phyloP scores from a whole-genome alignment of 2,888 invertebrate species.

The Terebella lapidaria region DNA sequence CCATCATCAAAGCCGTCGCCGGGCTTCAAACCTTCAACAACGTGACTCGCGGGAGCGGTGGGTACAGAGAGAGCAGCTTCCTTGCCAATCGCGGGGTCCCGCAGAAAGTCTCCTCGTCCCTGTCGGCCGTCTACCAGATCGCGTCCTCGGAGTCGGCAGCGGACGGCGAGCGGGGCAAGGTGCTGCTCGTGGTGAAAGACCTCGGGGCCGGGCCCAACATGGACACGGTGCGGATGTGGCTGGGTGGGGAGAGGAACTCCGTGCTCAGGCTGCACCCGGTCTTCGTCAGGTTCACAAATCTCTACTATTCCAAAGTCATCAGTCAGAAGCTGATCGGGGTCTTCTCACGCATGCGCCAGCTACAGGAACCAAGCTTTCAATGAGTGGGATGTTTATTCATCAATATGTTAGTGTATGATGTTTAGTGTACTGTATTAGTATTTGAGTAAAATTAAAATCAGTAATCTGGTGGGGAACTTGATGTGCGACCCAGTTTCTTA shows the following conservation, averaged over 20 bases:
- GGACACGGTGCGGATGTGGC: neutral
- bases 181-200: neutral
- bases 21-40: neutral
- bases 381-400: too few relatives aligned
- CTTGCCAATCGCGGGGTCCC: constrained; percentile 5
- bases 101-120: neutral
- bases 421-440: too few relatives aligned
- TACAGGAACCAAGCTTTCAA: too few relatives aligned
- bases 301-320: neutral
- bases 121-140: neutral
- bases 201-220: neutral
- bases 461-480: too few relatives aligned
- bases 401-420: too few relatives aligned
- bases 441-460: too few relatives aligned
- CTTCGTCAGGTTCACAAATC: neutral
- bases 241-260: neutral
- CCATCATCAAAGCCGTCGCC: neutral
- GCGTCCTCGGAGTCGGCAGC: neutral
- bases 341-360: too few relatives aligned
- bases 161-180: neutral
- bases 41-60: neutral
- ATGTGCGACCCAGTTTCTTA: too few relatives aligned
- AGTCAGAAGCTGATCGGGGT: neutral
- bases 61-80: constrained; percentile 10
- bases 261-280: neutral